Percentiles rank a stretch among this genome's conserved stretches.
phyloP scores from a whole-genome alignment of 2,888 invertebrate genomes.

The Alsophila aescularia region DNA sequence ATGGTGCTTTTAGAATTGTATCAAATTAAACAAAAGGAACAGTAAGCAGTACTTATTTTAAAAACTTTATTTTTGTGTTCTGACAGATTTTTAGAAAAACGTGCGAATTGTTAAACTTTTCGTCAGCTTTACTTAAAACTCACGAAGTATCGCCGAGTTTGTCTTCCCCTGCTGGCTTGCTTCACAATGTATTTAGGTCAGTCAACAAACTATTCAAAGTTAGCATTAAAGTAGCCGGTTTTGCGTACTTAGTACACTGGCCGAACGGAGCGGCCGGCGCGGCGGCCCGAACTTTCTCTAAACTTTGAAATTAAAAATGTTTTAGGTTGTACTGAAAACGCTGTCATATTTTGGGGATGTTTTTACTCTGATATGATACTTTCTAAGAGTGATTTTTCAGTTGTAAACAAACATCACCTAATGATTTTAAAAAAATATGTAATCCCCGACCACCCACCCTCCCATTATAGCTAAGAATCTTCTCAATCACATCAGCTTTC shows the following conservation, averaged over 20 bases:
- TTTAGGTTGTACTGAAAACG: slow-evolving; percentile 8
- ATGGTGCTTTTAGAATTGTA: no score
- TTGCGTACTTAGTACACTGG: slow-evolving; percentile 1
- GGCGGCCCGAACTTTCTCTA: slow-evolving; percentile 22
- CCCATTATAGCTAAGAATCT: no score
- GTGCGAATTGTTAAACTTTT: not conserved
- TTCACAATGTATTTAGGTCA: slow-evolving; percentile 11
- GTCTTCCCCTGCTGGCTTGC: slow-evolving; percentile 2
- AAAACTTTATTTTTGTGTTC: no score
- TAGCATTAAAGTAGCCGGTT: slow-evolving; percentile 5
- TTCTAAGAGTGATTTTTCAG: no score
- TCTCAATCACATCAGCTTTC: no score
- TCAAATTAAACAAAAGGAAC: no score
- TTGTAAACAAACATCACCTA: no score
- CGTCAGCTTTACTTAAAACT: not conserved
- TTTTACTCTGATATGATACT: not conserved
- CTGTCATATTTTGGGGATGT: not conserved
- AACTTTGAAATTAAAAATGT: slow-evolving; percentile 40
- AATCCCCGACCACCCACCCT: no score
- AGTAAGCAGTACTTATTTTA: no score
- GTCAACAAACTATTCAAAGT: not conserved
- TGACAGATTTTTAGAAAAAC: no score
- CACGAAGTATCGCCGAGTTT: slow-evolving; percentile 5
- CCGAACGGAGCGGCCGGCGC: not conserved
- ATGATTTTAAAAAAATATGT: no score